Base-by-base conservation (phyloP, 2,797 vertebrate species). In the Sus cebifrons region DNA sequence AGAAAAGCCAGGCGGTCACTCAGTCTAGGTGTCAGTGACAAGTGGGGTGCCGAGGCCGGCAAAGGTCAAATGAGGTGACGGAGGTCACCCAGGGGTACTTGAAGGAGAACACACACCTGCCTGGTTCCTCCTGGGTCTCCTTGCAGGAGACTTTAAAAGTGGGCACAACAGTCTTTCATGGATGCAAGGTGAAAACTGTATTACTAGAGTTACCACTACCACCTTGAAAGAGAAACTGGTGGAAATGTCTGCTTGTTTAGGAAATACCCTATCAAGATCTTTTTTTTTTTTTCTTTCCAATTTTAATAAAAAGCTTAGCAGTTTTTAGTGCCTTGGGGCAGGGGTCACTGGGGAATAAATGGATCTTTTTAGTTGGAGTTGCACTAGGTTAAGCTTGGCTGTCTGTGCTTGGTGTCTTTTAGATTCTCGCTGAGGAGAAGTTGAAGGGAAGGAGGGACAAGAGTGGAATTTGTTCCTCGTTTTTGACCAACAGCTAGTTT, bases 161-260 rank as follows among this genome's bases (percentile, higher is more conserved):
- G 14, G 36, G 68, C 71, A 15, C 56, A 36, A 79, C 75, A 86
- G 6, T 52, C 32, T 36, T 60, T n/a, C 18, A 60, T 23, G 62
- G 52, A 56, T 29, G 36, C 21, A 92, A 62, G 25, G 36, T 6
- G 78, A 70, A 94, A 54, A 44, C 58, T 83, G 14, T 60, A 27
- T 44, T 44, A 85, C 5, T 49, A 44, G 62, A 27, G 8, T 36
- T 15, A 27, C 54, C 32, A 60, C 49, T 7, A 44, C 25, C 75
- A 18, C 52, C 11, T 52, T 29, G 68, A 92, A 95, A 82, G 52
- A 86, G 70, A 95, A 91, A 95, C 56, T 58, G 67, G 40, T 40
- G 2, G 67, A 81, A 86, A 0, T 62, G 78, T 29, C 1, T 14
- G 13, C 16, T 54, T 65, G 54, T 83, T 83, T 90, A 49, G 58